Conservation (phyloP, 2,113 vertebrate species). For the Pterocles burchelli region DNA sequence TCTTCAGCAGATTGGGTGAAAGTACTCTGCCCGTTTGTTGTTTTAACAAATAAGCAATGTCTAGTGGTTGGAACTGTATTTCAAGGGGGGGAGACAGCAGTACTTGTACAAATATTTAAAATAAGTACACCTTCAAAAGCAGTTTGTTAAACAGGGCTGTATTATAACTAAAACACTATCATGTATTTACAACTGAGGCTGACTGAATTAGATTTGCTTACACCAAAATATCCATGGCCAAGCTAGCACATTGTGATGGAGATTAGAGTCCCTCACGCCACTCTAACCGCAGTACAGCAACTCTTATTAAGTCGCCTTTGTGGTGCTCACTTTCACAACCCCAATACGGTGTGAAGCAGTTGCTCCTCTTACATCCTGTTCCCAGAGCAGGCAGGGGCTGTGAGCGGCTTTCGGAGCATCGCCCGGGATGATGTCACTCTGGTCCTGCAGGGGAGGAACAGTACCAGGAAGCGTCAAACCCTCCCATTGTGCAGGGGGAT, state of each 20-base stretch:
- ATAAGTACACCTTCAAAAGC: background rate
- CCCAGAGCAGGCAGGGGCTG: background rate
- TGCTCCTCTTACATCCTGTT: background rate
- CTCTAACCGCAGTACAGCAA: background rate
- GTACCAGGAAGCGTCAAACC: slow-evolving; percentile 33
- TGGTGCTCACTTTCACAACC: background rate
- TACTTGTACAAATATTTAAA: background rate
- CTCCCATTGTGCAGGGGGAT: background rate
- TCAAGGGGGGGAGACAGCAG: background rate
- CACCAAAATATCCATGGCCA: background rate
- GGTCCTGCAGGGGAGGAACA: background rate
- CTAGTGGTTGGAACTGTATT: background rate
- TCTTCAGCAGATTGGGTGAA: background rate
- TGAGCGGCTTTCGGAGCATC: background rate
- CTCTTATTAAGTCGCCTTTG: background rate
- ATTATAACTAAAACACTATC: background rate
- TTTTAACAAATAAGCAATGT: background rate
- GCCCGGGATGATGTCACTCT: background rate
- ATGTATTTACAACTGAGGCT: background rate
- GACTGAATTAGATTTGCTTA: background rate
- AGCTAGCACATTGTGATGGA: background rate
- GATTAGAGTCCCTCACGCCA: background rate
- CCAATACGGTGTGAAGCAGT: background rate
- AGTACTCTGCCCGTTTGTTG: background rate
- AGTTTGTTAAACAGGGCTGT: background rate